phyloP scores from a whole-genome alignment of 2,888 invertebrate genomes.

The Tenodera sinensis region DNA sequence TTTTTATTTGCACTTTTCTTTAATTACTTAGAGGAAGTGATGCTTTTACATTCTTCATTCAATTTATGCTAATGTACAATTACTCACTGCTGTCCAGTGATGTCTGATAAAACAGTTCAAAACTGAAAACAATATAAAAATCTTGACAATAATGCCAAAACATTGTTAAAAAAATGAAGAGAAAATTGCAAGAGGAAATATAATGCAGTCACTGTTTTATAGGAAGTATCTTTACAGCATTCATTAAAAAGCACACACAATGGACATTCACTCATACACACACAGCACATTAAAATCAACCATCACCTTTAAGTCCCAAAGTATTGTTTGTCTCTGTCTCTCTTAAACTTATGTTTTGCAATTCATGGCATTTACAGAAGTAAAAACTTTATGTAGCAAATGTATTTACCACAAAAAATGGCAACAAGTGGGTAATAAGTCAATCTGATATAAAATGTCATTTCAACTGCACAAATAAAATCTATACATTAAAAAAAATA shows the following conservation, averaged over 20 bases:
- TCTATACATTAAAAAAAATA: conserved; percentile 10
- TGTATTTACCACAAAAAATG: not conserved
- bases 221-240: not conserved
- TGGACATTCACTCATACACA: not conserved
- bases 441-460: not conserved
- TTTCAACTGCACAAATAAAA: conserved; percentile 12
- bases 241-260: not conserved
- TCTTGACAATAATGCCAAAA: not conserved
- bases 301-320: conserved; percentile 7
- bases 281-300: conserved; percentile 4
- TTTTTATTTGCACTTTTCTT: conserved; percentile 16
- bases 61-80: not conserved
- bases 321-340: not conserved
- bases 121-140: not conserved
- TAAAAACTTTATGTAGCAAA: not conserved
- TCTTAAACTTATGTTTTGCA: not conserved
- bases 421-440: not conserved
- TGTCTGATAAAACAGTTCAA: not conserved
- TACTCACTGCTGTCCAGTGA: not conserved
- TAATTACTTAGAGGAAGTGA: conserved; percentile 9
- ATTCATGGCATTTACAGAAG: not conserved
- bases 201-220: not conserved
- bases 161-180: not conserved
- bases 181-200: not conserved
- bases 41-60: not conserved